Base-by-base conservation (phyloP, 2,113 vertebrate genomes). In the Neodon shergylaensis region DNA sequence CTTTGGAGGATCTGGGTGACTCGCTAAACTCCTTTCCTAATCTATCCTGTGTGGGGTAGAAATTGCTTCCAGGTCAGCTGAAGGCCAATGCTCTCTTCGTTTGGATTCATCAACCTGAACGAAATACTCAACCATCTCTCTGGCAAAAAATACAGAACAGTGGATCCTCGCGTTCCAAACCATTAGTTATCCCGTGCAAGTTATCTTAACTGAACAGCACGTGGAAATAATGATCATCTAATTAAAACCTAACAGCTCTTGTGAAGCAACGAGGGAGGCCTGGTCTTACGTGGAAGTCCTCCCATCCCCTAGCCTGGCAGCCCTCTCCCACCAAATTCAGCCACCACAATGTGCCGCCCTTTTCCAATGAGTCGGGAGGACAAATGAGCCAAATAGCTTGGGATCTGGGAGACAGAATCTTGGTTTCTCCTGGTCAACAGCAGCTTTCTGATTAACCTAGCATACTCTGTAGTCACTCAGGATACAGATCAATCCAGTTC, bases 401-500 rank as follows among this genome's bases (percentile, higher is more conserved):
- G 90, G 82, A 87, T 92, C 88, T 79, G 49, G 97, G 90, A 95
- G 77, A 91, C 7, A 79, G 65, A 89, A 61, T 95, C 85, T 91
- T 96, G 82, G 94, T 65, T 91, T 97, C 92, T 91, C 58, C 74
- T 89, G 47, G 90, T 93, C 96, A 88, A 96, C 21, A 94, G 88
- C 68, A 54, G 86, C 73, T 95, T 90, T 96, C 82, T 94, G 65
- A 91, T 90, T 97, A 94, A 97, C 90, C 12, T 39, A 72, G 87
- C 5, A 94, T 97, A 91, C 87, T 90, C 94, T 87, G 94, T 17
- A 58, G 39, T 78, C 73, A 76, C 65, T 44, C 26, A 47, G 79
- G 33, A 52, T 90, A 63, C 88, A 74, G 92, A 98, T 97, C 98
- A 97, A 97, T 91, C 79, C 88, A 97, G 94, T 97, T 82, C 78